These are phyloP conservation scores for Crotalus adamanteus DNA, from an alignment of 2,797 vertebrate genomes.

Conservation along the genomic window DNA sequence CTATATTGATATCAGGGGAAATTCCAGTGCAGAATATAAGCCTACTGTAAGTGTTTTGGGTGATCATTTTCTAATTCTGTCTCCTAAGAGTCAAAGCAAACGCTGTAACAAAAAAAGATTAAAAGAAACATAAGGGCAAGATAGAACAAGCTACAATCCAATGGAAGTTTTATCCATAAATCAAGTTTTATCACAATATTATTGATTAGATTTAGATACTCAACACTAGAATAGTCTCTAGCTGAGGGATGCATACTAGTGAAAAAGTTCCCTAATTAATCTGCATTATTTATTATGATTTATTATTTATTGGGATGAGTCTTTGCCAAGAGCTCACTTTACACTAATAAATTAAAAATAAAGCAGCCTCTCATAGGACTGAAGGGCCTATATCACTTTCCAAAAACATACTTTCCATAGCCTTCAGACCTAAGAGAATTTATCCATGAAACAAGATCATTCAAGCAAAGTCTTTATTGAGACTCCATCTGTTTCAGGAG, in stretches of 20 bases:
- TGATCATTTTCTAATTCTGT: background rate
- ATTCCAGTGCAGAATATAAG: background rate
- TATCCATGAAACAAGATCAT: background rate
- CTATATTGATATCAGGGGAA: background rate
- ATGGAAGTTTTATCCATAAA: too few relatives aligned
- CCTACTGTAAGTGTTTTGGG: background rate
- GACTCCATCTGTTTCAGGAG: background rate
- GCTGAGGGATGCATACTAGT: background rate
- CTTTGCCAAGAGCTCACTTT: slow-evolving; percentile 11
- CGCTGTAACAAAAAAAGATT: background rate
- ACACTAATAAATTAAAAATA: slow-evolving; percentile 5
- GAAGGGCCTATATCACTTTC: background rate
- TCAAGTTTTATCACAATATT: background rate
- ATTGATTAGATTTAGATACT: background rate
- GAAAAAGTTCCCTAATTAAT: slow-evolving; percentile 13
- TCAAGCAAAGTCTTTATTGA: background rate
- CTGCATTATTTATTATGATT: slow-evolving; percentile 22
- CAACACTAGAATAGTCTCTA: background rate
- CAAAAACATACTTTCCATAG: background rate
- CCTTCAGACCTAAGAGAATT: background rate
- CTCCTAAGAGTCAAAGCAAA: background rate
- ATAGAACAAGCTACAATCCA: background rate
- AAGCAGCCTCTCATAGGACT: background rate
- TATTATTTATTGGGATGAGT: slow-evolving; percentile 15
- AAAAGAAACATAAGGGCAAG: background rate